phyloP scores from a whole-genome alignment of 1,140 invertebrate species.

The Drosophila bifasciata region DNA sequence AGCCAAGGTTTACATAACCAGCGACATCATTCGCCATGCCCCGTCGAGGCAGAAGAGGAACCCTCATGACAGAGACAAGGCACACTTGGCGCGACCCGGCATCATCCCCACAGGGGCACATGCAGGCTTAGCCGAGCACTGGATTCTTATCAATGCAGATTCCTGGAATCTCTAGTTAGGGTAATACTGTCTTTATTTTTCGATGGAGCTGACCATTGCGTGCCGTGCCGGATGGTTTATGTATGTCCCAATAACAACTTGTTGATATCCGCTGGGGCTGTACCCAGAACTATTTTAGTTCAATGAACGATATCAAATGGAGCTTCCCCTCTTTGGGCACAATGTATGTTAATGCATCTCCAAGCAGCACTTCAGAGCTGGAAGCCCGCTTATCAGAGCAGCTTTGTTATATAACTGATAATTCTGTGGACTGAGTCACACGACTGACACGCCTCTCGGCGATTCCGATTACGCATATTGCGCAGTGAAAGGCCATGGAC shows the following conservation, averaged over 20 bases:
- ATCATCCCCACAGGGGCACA: neutral
- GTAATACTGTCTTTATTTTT: neutral
- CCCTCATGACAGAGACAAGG: too few species aligned
- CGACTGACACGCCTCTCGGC: conserved; percentile 56
- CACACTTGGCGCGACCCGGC: neutral
- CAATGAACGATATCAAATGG: conserved; percentile 32
- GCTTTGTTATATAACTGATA: conserved; percentile 55
- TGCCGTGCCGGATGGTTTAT: conserved; percentile 31
- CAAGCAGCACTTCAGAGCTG: conserved; percentile 12
- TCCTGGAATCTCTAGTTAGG: too few species aligned
- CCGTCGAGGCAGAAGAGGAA: too few species aligned
- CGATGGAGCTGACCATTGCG: conserved; percentile 14
- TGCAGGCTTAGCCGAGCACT: conserved; percentile 17
- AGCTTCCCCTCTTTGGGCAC: neutral
- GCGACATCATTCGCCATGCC: conserved; percentile 23
- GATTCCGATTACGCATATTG: conserved; percentile 15
- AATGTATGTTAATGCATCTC: neutral
- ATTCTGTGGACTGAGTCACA: conserved; percentile 56
- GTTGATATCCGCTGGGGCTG: conserved; percentile 27
- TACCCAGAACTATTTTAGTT: conserved; percentile 23
- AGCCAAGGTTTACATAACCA: conserved; percentile 64
- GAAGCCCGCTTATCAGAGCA: conserved; percentile 16
- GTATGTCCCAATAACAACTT: conserved; percentile 30
- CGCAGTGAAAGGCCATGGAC: conserved; percentile 27
- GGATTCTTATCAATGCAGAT: neutral